phyloP scores from a whole-genome alignment of 2,113 vertebrate species.

The Epinephelus lanceolatus region DNA sequence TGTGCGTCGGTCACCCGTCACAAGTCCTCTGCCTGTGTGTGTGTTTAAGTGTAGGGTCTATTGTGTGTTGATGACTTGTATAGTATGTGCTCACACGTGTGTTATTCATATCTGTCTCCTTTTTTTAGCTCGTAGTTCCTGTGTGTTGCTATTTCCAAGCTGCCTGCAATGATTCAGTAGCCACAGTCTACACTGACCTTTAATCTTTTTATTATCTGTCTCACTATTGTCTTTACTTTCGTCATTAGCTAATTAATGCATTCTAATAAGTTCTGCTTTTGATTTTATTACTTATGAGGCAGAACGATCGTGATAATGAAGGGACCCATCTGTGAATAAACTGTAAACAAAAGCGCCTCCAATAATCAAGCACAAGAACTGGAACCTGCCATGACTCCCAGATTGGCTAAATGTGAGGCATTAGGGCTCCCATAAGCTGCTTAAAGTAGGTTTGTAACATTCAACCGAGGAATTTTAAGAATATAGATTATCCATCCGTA shows the following conservation, averaged over 20 bases:
- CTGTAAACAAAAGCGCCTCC: background rate
- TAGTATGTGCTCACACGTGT: constrained; percentile 39
- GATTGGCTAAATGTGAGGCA: background rate
- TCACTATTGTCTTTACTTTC: background rate
- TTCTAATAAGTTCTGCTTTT: background rate
- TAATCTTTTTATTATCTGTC: background rate
- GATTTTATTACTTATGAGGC: background rate
- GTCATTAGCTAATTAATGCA: background rate
- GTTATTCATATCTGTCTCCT: constrained; percentile 23
- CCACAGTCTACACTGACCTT: background rate
- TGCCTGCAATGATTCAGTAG: constrained; percentile 17
- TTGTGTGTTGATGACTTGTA: constrained; percentile 43
- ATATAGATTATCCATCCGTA: background rate
- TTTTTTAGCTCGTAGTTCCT: constrained; percentile 30
- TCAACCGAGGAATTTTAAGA: background rate
- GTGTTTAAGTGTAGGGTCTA: constrained; percentile 14
- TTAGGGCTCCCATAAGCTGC: background rate
- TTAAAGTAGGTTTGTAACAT: background rate
- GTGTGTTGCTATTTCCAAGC: constrained; percentile 23
- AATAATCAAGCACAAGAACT: background rate
- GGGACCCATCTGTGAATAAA: background rate
- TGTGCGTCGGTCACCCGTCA: constrained; percentile 65
- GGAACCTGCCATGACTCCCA: background rate
- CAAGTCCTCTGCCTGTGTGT: constrained; percentile 28
- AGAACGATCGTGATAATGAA: background rate